Evolutionary conservation across 2,888 invertebrate species (phyloP).

Genomic region (Shargacucullia verbasci): DNA sequence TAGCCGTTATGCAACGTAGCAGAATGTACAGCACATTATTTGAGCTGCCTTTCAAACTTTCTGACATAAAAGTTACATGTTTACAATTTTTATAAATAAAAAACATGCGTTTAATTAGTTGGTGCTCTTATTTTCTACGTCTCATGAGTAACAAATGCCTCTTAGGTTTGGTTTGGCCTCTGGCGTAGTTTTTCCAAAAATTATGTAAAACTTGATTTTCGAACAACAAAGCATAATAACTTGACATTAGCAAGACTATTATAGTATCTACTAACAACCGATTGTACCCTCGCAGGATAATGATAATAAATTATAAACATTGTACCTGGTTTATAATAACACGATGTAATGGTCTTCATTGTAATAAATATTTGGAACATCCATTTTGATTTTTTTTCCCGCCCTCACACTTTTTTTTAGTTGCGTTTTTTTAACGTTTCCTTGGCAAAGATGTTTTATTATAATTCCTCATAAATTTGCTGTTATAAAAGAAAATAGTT

Average conservation of each 20-base stretch:
- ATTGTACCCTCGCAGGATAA: conserved; percentile 66
- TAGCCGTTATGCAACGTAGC: too few relatives aligned
- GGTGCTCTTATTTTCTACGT: background rate
- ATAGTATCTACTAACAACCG: conserved; percentile 38
- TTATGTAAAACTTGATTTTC: conserved; percentile 49
- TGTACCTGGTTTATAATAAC: conserved; percentile 88
- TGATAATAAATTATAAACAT: conserved; percentile 77
- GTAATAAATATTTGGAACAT: conserved; percentile 88
- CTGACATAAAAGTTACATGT: too few relatives aligned
- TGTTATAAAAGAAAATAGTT: conserved; percentile 18
- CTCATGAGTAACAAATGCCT: too few relatives aligned
- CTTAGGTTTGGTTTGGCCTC: too few relatives aligned
- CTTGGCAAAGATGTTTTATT: conserved; percentile 12
- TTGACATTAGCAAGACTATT: conserved; percentile 29
- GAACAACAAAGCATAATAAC: conserved; percentile 29
- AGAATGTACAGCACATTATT: too few relatives aligned
- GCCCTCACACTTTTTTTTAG: conserved; percentile 42
- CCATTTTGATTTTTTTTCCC: conserved; percentile 56
- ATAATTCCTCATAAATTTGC: conserved; percentile 13
- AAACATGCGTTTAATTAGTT: too few relatives aligned
- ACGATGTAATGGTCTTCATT: conserved; percentile 83
- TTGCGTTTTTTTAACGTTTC: conserved; percentile 20
- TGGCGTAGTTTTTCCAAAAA: too few relatives aligned
- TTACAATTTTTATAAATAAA: too few relatives aligned
- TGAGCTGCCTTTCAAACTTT: too few relatives aligned